Base-by-base conservation (phyloP, 2,888 invertebrate species). In the Congeria kusceri region DNA sequence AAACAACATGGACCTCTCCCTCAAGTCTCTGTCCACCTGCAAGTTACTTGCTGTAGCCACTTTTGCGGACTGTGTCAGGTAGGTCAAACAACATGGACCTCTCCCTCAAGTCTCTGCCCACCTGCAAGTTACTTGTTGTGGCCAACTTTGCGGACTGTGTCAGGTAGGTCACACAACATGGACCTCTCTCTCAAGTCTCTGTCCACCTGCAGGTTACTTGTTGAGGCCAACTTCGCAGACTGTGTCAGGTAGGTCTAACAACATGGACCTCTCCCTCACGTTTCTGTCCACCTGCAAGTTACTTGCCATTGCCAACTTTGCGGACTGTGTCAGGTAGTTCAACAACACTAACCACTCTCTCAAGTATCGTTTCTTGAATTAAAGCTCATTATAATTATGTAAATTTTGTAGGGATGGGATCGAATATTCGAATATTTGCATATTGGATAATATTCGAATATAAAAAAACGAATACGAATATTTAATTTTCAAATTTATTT, bases 111-210 rank as follows among this genome's bases (percentile, higher is more conserved):
- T 83, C 90, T n/a, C 78, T 93, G 32, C 80, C 90, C n/a, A 61
- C 78, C 18, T 92, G 92, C 78, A 86, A 81, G 64, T 86, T 90
- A 49, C 89, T 93, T 15, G 86, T 88, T 1, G 92, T 93, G n/a
- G 87, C 93, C 63, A 93, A 93, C 83, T 81, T 93, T 57, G 93
- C 93, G 27, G 93, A 93, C 84, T 93, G 93, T 87, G 91, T 93
- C 58, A 89, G 91, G 93, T 93, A 77, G n/a, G n/a, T n/a, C n/a
- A n/a, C n/a, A n/a, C 63, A 81, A 93, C 53, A 93, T 92, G 2
- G 93, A 93, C 75, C 83, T 84, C 20, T 84, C 91, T 18, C 84
- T 93, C 53, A 93, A 92, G 81, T 83, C 90, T n/a, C 78, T 93
- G 32, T 81, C 90, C n/a, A 61, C 78, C 18, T 92, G 92, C 78